phyloP scores from a whole-genome alignment of 2,888 invertebrate species.

The Drosophila barbarae region DNA sequence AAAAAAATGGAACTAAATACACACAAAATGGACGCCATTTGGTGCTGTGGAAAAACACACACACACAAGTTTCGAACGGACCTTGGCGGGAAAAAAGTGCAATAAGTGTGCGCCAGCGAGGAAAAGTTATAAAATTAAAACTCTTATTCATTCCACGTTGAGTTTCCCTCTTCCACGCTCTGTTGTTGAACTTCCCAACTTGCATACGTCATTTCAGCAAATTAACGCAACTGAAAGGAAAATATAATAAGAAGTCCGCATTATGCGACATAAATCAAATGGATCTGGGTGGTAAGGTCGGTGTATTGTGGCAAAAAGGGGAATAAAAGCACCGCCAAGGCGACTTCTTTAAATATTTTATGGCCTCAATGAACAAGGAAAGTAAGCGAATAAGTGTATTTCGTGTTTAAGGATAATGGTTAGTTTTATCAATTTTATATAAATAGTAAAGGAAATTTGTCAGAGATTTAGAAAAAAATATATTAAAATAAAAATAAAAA shows the following conservation, averaged over 20 bases:
- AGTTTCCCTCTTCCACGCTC: background rate
- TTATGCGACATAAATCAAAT: conserved; percentile 60
- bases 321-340: conserved; percentile 11
- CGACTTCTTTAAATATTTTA: conserved; percentile 38
- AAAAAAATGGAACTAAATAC: background rate
- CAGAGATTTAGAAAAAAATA: too few relatives aligned
- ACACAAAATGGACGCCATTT: conserved; percentile 47
- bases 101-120: conserved; percentile 49
- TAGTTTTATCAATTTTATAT: background rate
- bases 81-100: conserved; percentile 43
- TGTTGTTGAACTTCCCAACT: conserved; percentile 23
- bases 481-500: too few relatives aligned
- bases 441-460: too few relatives aligned
- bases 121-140: conserved; percentile 45
- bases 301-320: background rate
- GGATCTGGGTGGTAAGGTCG: conserved; percentile 11
- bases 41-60: conserved; percentile 18
- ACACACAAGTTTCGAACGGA: conserved; percentile 47
- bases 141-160: conserved; percentile 5
- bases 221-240: conserved; percentile 52
- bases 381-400: background rate
- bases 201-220: conserved; percentile 44
- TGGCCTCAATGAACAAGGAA: background rate
- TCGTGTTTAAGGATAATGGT: background rate
- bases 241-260: conserved; percentile 57